Evolutionary conservation across 2,113 vertebrate species (phyloP), one percentile per base, ranked within the genome.

Genomic region (Scartelaos histophorus): DNA sequence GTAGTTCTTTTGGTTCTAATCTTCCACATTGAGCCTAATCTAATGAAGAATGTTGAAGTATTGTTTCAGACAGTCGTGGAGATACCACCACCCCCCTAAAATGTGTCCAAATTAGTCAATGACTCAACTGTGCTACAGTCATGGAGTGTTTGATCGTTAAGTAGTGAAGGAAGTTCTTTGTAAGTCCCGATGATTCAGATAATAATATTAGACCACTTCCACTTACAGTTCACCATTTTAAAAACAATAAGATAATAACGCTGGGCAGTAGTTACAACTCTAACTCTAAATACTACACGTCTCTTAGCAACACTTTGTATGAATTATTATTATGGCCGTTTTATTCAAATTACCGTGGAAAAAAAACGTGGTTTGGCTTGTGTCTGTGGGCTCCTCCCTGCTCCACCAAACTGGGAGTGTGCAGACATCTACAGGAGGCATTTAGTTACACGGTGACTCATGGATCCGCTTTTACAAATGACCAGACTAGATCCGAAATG

Each of bases 241-340:
- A 6, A 38, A 4, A 5, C 12, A 57, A 57, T 38, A 0, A 57
- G 24, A 57, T 11, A 21, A 13, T 13, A 24, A 13, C 2, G 21
- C 17, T 53, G n/a, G 19, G 6, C 19, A 21, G 10, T 58, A 58
- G 21, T 15, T 58, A 13, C 24, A 24, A 19, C 25, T 19, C 4
- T 29, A 34, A 34, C 25, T 61, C 15, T 6, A 34, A 34, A 5
- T 3, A 34, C 13, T 16, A 34, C 17, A 61, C 25, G 24, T 61
- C 58, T 61, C 58, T 19, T 61, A 61, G 58, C 58, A 61, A 61
- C 58, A 34, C 6, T 29, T 5, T 19, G 58, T 61, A 61, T 34
- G 13, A 7, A 61, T 61, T 17, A 7, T 61, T 61, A 17, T 61
- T 61, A 17, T 4, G 11, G 13, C 9, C 58, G 25, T 10, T 24